Conservation (phyloP, 2,113 vertebrate species). For the Rhabdomys dilectus region DNA sequence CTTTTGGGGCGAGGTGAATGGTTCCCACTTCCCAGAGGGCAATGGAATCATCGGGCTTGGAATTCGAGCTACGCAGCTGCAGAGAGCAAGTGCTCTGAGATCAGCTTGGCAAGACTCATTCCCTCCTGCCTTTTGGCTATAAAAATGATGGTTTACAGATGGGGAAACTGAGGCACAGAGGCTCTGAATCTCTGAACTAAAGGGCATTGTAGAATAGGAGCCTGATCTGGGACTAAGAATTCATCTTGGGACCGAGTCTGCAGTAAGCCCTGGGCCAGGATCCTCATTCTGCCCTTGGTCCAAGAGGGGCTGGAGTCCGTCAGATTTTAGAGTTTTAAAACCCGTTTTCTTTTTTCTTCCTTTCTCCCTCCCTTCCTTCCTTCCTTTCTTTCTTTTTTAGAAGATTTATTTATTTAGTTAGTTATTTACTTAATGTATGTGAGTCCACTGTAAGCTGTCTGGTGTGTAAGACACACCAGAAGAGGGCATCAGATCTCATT, state of each 20-base stretch:
- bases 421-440: too few species aligned
- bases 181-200: neutral
- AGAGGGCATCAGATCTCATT: too few species aligned
- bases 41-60: conserved; percentile 16
- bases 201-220: neutral
- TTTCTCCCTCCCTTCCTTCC: rapidly evolving
- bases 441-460: too few species aligned
- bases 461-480: too few species aligned
- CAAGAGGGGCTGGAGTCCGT: neutral
- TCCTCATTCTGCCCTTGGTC: neutral
- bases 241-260: neutral
- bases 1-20: conserved; percentile 26
- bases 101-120: neutral
- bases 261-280: neutral
- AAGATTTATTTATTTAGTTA: too few species aligned
- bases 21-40: conserved; percentile 63
- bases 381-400: neutral
- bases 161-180: conserved; percentile 66
- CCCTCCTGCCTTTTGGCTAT: neutral
- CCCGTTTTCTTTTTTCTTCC: neutral
- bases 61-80: neutral
- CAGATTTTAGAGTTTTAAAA: neutral
- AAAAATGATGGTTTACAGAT: neutral
- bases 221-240: neutral
- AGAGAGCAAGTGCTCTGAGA: rapidly evolving